Percentiles rank a stretch among this genome's conserved stretches.
These are phyloP conservation scores for Carcinoscorpius rotundicauda DNA, from an alignment of 1,140 invertebrate genomes.

Conservation along the genomic window DNA sequence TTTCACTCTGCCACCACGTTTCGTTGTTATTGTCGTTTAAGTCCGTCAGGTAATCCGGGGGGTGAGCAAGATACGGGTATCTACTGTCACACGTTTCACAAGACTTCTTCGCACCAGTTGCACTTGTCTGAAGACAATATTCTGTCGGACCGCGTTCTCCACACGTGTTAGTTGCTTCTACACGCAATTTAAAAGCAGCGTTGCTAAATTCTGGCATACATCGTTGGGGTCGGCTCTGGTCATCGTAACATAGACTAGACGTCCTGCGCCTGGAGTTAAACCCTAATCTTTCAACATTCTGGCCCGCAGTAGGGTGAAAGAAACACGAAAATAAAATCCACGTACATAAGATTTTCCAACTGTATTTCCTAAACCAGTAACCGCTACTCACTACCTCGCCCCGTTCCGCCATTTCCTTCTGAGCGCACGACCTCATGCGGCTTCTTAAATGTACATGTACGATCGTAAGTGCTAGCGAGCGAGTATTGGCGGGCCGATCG, in stretches of 20 bases:
- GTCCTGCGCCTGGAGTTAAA: no score
- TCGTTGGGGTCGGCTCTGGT: constrained; percentile 48
- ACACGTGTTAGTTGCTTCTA: constrained; percentile 92
- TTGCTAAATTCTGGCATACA: constrained; percentile 95
- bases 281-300: no score
- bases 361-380: no score
- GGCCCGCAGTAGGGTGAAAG: no score
- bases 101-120: constrained; percentile 37
- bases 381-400: no score
- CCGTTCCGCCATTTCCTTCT: no score
- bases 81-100: constrained; percentile 48
- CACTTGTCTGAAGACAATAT: constrained; percentile 56
- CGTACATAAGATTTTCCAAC: no score
- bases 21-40: constrained; percentile 73
- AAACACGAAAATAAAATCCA: no score
- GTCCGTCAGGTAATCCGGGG: constrained; percentile 72
- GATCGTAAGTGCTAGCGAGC: no score
- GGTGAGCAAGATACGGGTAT: constrained; percentile 46
- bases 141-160: constrained; percentile 47
- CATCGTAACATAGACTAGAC: constrained; percentile 38
- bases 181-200: constrained; percentile 70
- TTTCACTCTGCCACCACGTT: constrained; percentile 98
- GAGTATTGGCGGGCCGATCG: no score
- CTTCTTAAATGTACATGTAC: no score
- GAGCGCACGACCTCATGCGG: no score